These are phyloP conservation scores for Mythimna pallens DNA, from an alignment of 2,888 invertebrate species.

Conservation along the genomic window DNA sequence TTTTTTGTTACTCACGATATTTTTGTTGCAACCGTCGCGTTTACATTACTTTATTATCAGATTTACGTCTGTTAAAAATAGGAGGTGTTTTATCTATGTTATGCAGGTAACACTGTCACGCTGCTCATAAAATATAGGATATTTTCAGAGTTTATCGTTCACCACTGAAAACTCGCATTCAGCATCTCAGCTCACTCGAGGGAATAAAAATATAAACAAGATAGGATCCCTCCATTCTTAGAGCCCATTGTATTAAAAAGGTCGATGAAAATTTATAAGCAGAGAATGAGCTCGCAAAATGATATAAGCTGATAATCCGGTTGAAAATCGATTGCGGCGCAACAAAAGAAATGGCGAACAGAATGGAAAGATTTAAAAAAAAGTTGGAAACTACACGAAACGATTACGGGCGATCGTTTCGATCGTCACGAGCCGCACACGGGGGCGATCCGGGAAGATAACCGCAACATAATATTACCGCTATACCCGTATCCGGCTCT, in stretches of 20 bases:
- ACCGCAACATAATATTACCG: constrained; percentile 84
- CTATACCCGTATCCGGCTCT: constrained; percentile 81
- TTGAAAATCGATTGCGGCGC: constrained; percentile 65
- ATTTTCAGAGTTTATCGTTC: constrained; percentile 42
- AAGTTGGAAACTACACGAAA: constrained; percentile 71
- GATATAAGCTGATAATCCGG: constrained; percentile 71
- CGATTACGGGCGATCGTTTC: constrained; percentile 74
- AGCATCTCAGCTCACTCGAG: constrained; percentile 33
- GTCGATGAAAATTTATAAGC: constrained; percentile 63
- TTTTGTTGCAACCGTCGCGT: constrained; percentile 73
- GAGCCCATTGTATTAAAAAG: constrained; percentile 59
- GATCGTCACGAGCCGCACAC: constrained; percentile 72
- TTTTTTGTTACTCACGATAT: constrained; percentile 68
- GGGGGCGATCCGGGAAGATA: constrained; percentile 77
- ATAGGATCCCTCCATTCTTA: constrained; percentile 39
- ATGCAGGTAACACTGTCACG: constrained; percentile 50
- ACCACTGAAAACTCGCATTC: constrained; percentile 43
- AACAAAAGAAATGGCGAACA: constrained; percentile 71
- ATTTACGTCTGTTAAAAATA: constrained; percentile 69
- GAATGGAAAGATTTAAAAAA: constrained; percentile 73
- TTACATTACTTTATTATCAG: constrained; percentile 75
- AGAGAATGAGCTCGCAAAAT: constrained; percentile 62
- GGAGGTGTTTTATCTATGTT: constrained; percentile 46
- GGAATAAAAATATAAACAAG: constrained; percentile 47
- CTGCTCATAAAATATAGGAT: constrained; percentile 36